Evolutionary conservation across 2,113 vertebrate species (phyloP).

Genomic region (Hemiprocne comata): DNA sequence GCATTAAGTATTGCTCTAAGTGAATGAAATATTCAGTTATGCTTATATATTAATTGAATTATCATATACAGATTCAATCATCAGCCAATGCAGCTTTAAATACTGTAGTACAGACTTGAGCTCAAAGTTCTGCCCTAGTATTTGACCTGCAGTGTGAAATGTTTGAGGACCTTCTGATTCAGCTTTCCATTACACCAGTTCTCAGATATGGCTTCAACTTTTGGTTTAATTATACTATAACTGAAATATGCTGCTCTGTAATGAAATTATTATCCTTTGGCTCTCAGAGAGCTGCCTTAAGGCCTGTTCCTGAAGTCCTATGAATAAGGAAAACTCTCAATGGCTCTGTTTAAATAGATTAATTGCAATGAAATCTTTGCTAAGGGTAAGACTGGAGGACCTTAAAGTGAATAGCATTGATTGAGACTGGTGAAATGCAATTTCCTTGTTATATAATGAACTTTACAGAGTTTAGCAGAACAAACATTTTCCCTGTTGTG

Average conservation of each 20-base stretch:
- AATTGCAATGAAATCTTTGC: slow-evolving; percentile 54
- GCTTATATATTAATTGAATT: neutral
- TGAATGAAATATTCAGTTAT: neutral
- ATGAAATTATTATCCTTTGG: slow-evolving; percentile 34
- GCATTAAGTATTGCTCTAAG: neutral
- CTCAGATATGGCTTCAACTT: neutral
- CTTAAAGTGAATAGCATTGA: neutral
- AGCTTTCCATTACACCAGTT: neutral
- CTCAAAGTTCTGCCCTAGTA: neutral
- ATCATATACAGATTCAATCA: neutral
- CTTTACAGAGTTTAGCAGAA: neutral
- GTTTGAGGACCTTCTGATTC: neutral
- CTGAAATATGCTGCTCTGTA: neutral
- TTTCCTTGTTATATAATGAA: neutral
- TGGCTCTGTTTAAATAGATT: slow-evolving; percentile 51
- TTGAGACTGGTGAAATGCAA: neutral
- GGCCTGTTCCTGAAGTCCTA: slow-evolving; percentile 14
- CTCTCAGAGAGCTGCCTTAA: slow-evolving; percentile 16
- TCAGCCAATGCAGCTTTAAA: neutral
- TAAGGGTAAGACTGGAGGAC: slow-evolving; percentile 7
- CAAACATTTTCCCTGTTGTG: neutral
- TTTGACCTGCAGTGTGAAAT: neutral
- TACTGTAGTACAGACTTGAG: neutral
- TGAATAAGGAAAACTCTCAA: slow-evolving; percentile 38
- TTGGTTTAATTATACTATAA: slow-evolving; percentile 20